Evolutionary conservation across 1,140 invertebrate genomes (phyloP).

Genomic region (Papilio polyxenes): DNA sequence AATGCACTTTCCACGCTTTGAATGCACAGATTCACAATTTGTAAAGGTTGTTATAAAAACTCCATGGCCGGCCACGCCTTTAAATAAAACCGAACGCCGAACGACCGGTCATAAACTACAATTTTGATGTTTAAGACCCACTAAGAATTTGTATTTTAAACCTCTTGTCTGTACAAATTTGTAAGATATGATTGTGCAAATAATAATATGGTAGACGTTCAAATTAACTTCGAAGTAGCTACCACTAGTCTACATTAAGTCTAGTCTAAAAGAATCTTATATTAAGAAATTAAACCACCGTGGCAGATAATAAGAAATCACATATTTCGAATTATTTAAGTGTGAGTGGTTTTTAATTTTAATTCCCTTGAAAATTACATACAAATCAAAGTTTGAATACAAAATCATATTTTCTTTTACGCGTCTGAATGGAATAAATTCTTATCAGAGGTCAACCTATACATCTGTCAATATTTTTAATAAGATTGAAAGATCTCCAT

Average conservation of each 20-base stretch:
- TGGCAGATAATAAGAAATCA: neutral
- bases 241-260: neutral
- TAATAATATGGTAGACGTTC: neutral
- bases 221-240: neutral
- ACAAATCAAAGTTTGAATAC: neutral
- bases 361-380: neutral
- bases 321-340: neutral
- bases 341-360: neutral
- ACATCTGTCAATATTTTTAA: slow-evolving; percentile 40
- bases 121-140: slow-evolving; percentile 34
- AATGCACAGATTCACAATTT: slow-evolving; percentile 51
- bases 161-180: neutral
- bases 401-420: slow-evolving; percentile 20
- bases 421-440: slow-evolving; percentile 27
- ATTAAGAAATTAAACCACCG: neutral
- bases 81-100: slow-evolving; percentile 41
- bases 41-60: slow-evolving; percentile 49
- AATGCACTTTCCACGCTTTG: slow-evolving; percentile 50
- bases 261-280: neutral
- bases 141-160: slow-evolving; percentile 25
- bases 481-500: slow-evolving; percentile 38
- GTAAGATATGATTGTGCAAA: slow-evolving; percentile 3
- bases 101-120: slow-evolving; percentile 31
- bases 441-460: slow-evolving; percentile 32
- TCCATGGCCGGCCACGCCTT: slow-evolving; percentile 46